These are phyloP conservation scores for Herpetotheres cachinnans DNA, from an alignment of 2,113 vertebrate genomes.

Conservation along the genomic window DNA sequence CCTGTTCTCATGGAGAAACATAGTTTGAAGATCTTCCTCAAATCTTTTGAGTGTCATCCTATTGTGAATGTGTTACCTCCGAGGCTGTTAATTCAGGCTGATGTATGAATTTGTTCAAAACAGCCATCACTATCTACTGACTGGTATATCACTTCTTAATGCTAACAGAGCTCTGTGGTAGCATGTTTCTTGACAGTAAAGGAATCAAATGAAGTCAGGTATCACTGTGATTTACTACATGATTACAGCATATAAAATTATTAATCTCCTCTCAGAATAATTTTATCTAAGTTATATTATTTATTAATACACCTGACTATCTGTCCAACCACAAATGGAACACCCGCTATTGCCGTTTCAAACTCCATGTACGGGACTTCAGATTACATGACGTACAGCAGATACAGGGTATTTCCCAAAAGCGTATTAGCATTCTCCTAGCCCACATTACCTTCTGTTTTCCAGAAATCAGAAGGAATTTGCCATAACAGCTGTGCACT, in stretches of 20 bases:
- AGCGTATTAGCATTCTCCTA: background rate
- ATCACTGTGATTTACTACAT: background rate
- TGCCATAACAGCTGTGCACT: background rate
- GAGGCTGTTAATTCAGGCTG: background rate
- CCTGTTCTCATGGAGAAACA: background rate
- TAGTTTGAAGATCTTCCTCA: background rate
- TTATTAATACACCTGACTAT: background rate
- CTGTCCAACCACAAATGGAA: background rate
- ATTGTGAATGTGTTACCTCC: background rate
- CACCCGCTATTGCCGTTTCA: background rate
- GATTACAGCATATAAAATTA: background rate
- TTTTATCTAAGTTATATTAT: background rate
- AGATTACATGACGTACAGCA: background rate
- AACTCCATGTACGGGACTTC: background rate
- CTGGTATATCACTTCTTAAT: background rate
- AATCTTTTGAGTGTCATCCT: background rate
- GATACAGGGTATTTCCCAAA: background rate
- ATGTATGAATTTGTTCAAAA: background rate
- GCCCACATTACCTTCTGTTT: background rate
- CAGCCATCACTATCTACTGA: background rate
- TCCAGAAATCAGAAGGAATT: background rate
- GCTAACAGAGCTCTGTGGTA: background rate
- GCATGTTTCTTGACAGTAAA: background rate
- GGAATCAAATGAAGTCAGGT: background rate
- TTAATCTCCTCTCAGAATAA: background rate